Percentiles rank a stretch among this genome's conserved stretches.
Conservation (phyloP, 2,797 vertebrate species). For the Premnoplex brunnescens region DNA sequence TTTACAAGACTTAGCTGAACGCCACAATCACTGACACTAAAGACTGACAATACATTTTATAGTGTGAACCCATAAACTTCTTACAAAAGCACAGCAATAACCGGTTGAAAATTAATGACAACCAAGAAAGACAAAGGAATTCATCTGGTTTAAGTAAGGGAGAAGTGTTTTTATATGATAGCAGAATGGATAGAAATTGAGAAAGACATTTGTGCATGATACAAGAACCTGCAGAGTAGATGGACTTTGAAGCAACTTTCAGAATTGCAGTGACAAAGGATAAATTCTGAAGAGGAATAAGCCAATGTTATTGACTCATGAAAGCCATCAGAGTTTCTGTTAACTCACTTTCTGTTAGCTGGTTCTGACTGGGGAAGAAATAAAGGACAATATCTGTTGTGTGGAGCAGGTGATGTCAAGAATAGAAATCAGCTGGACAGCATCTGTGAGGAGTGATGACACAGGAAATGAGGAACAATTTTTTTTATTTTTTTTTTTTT, state of each 20-base stretch:
- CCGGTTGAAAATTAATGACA: not conserved
- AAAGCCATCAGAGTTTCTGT: not conserved
- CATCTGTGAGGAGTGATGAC: not conserved
- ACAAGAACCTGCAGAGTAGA: not conserved
- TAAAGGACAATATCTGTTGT: not conserved
- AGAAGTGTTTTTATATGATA: not conserved
- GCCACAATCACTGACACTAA: not conserved
- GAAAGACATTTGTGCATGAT: not conserved
- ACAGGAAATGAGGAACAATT: not conserved
- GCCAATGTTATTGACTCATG: not conserved
- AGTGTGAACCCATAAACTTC: not conserved
- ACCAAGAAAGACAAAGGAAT: not conserved
- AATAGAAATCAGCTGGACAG: not conserved
- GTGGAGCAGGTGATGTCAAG: not conserved
- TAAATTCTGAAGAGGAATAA: not conserved
- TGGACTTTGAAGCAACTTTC: not conserved
- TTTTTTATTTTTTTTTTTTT: not conserved
- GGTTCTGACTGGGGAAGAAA: constrained; percentile 8
- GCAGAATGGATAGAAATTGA: not conserved
- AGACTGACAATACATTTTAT: not conserved
- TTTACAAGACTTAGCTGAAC: not conserved
- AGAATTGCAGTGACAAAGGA: not conserved
- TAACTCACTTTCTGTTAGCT: not conserved
- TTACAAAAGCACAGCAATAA: not conserved
- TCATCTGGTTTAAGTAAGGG: not conserved